phyloP scores from a whole-genome alignment of 2,888 invertebrate genomes.

The Ecdyonurus torrentis region DNA sequence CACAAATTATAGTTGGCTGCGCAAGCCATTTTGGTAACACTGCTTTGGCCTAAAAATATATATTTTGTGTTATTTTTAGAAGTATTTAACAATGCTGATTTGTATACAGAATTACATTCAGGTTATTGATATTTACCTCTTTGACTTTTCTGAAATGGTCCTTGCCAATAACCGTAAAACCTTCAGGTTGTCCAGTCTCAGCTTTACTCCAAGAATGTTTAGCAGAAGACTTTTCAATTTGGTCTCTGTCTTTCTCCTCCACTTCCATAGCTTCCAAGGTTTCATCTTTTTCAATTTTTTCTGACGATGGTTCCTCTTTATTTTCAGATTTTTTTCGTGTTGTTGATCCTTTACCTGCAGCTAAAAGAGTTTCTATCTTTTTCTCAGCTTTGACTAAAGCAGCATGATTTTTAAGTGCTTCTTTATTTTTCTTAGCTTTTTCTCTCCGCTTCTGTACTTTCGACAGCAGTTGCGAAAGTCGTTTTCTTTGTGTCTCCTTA shows the following conservation, averaged over 20 bases:
- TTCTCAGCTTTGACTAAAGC: no score
- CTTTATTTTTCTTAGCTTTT: neutral
- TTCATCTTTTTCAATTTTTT: neutral
- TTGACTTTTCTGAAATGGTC: constrained; percentile 1
- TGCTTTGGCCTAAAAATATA: constrained; percentile 40
- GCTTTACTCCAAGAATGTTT: neutral
- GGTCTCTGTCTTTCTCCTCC: neutral
- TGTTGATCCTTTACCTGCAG: neutral
- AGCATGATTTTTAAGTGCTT: neutral
- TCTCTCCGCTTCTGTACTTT: neutral
- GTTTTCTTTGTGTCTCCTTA: neutral
- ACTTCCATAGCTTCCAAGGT: no score
- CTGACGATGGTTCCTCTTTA: neutral
- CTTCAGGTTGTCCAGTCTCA: neutral
- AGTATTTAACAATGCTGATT: no score
- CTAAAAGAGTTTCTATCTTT: neutral
- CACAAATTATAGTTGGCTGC: constrained; percentile 60
- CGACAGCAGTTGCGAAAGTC: neutral
- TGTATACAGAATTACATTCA: no score
- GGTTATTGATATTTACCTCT: neutral
- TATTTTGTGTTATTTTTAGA: no score
- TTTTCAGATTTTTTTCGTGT: neutral
- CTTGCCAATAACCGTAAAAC: neutral
- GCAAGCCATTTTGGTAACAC: constrained; percentile 78
- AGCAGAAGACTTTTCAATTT: neutral